Conservation (phyloP, 2,888 invertebrate species). For the Graphium colonna region DNA sequence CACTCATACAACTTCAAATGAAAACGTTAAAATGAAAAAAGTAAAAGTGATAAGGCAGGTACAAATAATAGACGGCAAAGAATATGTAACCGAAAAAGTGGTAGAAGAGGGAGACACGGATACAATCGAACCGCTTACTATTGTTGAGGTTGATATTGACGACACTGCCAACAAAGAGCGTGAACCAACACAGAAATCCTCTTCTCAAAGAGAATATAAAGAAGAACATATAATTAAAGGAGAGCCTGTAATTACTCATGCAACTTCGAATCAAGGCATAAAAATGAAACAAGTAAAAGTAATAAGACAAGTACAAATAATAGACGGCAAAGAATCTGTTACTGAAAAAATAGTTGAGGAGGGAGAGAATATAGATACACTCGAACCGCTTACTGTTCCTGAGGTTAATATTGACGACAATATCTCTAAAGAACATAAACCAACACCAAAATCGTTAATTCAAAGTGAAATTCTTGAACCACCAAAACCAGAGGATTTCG, state of each 20-base stretch:
- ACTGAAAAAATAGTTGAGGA: slow-evolving; percentile 87
- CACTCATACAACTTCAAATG: slow-evolving; percentile 39
- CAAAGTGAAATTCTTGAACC: slow-evolving; percentile 75
- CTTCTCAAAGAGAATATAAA: background rate
- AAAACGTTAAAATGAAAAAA: slow-evolving; percentile 19
- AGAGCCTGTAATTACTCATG: background rate
- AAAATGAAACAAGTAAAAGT: slow-evolving; percentile 51
- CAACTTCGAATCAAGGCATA: background rate
- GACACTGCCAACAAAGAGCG: background rate
- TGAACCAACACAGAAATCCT: background rate
- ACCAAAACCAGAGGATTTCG: too few relatives aligned
- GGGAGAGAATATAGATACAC: slow-evolving; percentile 27
- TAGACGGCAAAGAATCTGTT: slow-evolving; percentile 87
- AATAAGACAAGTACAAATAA: slow-evolving; percentile 86
- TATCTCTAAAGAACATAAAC: background rate
- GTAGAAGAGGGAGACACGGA: slow-evolving; percentile 72
- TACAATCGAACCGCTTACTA: slow-evolving; percentile 33
- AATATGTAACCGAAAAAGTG: slow-evolving; percentile 87
- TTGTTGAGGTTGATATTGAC: background rate
- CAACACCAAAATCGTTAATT: background rate
- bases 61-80: slow-evolving; percentile 87
- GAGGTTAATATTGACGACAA: background rate
- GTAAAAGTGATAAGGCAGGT: slow-evolving; percentile 72
- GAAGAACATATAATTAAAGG: slow-evolving; percentile 82
- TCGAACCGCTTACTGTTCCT: slow-evolving; percentile 33